Percentiles rank a stretch among this genome's conserved stretches.
Conservation (phyloP, 2,888 invertebrate species). For the Dicycla oo region DNA sequence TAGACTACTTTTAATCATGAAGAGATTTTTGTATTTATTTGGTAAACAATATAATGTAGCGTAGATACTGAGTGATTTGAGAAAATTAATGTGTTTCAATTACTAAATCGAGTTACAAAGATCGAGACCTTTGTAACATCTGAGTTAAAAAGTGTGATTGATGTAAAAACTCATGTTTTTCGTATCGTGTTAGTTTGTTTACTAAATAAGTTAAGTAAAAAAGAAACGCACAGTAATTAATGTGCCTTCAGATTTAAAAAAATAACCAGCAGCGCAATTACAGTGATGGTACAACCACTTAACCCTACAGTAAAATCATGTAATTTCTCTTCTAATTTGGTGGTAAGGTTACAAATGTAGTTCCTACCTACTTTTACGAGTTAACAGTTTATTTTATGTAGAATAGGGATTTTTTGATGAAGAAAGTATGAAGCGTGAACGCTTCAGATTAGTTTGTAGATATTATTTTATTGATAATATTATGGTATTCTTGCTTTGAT, state of each 20-base stretch:
- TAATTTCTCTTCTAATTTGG: constrained; percentile 1
- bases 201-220: not conserved
- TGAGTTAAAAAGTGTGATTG: not conserved
- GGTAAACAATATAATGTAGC: not conserved
- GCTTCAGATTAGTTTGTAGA: constrained; percentile 3
- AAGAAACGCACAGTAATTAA: not conserved
- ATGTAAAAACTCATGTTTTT: not conserved
- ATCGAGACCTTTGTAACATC: not conserved
- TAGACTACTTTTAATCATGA: not conserved
- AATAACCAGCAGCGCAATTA: not conserved
- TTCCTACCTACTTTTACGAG: constrained; percentile 10
- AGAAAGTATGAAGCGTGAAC: constrained; percentile 32
- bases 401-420: constrained; percentile 40
- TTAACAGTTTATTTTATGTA: constrained; percentile 56
- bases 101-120: not conserved
- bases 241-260: not conserved
- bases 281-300: not conserved
- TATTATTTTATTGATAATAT: constrained; percentile 11
- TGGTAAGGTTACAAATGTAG: constrained; percentile 2
- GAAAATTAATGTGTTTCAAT: not conserved
- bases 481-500: not conserved
- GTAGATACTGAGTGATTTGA: not conserved
- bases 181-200: not conserved
- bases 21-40: not conserved
- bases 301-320: not conserved